Base-by-base conservation (phyloP, 2,888 invertebrate species). In the Sialis fuliginosa region DNA sequence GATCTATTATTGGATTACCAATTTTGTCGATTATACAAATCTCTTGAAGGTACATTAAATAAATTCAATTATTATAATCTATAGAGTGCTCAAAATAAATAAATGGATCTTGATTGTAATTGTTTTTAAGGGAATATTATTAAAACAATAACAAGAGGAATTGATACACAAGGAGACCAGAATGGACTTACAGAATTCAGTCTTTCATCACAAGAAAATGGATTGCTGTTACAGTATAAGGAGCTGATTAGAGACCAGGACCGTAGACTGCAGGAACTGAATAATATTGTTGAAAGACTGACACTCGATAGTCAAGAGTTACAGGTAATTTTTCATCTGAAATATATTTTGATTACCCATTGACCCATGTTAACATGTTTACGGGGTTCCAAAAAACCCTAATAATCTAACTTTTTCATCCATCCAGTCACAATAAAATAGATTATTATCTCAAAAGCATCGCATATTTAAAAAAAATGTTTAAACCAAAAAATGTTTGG, bases 1-100 rank as follows among this genome's bases (percentile, higher is more conserved):
- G 93, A 96, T 52, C 72, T 96, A 12, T 68, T 95, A 47, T 72
- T 98, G 39, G 97, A 98, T 64, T 90, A 88, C 62, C 91, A 95
- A 66, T 98, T 96, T 69, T 93, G 95, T 58, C 79, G 81, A 58
- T 69, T 96, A 31, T 89, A 91, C 62, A 96, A 92, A 64, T 75
- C 74, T 1, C 64, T 86, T 33, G 88, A 88, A 67, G 70, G 80
- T 79, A 56, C 12, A 13, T 6, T 5, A 13, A 9, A 31, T 37
- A 31, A 35, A n/a, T 34, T 34, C 33, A 6, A 33, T 10, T n/a
- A 6, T 13, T 40, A 40, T 62, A 64, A 49, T 44, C 33, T 60
- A 33, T 22, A 22, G n/a, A n/a, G 22, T 22, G 22, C 22, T 22
- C 22, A 22, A 22, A 22, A 22, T 22, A 22, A 22, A 22, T 22